phyloP scores from a whole-genome alignment of 2,888 invertebrate species.

The Ommatoiulus sabulosus region DNA sequence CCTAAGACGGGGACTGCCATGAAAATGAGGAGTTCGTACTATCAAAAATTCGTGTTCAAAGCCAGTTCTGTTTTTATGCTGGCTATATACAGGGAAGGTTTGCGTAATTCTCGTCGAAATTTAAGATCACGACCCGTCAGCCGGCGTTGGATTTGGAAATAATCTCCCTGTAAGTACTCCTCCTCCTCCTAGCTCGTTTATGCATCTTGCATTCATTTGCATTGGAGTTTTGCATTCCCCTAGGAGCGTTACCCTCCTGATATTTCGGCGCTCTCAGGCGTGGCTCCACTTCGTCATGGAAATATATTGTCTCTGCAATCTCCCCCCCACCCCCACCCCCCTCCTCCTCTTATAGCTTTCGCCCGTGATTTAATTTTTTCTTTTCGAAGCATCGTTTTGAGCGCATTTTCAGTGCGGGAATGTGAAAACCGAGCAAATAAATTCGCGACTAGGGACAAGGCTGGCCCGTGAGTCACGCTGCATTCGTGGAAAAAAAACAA shows the following conservation, averaged over 20 bases:
- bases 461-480: not conserved
- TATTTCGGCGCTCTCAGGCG: not conserved
- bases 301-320: not conserved
- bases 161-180: not conserved
- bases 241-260: not conserved
- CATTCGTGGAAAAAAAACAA: not conserved
- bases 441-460: not conserved
- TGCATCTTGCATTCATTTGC: not conserved
- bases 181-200: no score
- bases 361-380: not conserved
- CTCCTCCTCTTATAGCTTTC: not conserved
- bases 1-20: no score
- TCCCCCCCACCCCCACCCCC: no score
- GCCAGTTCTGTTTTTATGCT: no score
- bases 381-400: not conserved
- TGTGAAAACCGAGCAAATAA: not conserved
- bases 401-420: not conserved
- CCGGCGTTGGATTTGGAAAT: not conserved
- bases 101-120: no score
- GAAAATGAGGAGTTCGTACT: no score
- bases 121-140: not conserved
- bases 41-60: no score
- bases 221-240: not conserved
- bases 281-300: slow-evolving; percentile 3
- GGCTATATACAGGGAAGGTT: no score